Evolutionary conservation across 2,888 invertebrate genomes (phyloP), one percentile per base, ranked within the genome.

Genomic region (Mayetiola destructor): DNA sequence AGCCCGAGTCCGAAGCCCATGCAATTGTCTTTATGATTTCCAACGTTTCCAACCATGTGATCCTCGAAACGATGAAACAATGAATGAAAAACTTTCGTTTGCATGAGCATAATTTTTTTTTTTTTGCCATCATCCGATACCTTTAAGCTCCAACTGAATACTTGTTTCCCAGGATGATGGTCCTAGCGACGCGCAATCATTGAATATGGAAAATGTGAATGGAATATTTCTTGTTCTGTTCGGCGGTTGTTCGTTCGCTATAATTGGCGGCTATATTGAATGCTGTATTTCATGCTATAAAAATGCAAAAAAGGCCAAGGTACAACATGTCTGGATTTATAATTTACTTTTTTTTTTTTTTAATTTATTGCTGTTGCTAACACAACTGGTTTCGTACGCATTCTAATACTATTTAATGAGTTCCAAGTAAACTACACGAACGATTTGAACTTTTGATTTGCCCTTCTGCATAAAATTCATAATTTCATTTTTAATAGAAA

Each of bases 161-260:
- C 62, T 62, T n/a, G n/a, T n/a, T n/a, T n/a, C n/a, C n/a, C 62
- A 65, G 64, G 66, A 65, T 62, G 64, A 63, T 56, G 64, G 55
- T 56, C 53, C 67, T 66, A 70, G 68, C 67, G 73, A 73, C 64
- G 75, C 75, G 37, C 69, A 67, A 18, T 71, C 72, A 54, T 69
- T 84, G 60, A 80, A 78, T 36, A 72, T 86, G 64, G 76, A 78
- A 61, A 84, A 85, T 69, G 76, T 81, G 21, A 80, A 80, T 57
- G 81, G 81, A 60, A 79, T 82, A 48, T 82, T 80, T 65, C 73
- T 80, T 48, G 79, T 82, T 42, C 69, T 82, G 53, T 70, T 78
- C 37, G 72, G 72, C 60, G 80, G 80, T 20, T 68, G 69, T 64
- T 63, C 66, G 60, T 64, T 70, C 52, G 71, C 69, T 62, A 66